Percentiles rank a stretch among this genome's conserved stretches.
Evolutionary conservation across 2,113 vertebrate species (phyloP).

Genomic region (Siphamia tubifer): DNA sequence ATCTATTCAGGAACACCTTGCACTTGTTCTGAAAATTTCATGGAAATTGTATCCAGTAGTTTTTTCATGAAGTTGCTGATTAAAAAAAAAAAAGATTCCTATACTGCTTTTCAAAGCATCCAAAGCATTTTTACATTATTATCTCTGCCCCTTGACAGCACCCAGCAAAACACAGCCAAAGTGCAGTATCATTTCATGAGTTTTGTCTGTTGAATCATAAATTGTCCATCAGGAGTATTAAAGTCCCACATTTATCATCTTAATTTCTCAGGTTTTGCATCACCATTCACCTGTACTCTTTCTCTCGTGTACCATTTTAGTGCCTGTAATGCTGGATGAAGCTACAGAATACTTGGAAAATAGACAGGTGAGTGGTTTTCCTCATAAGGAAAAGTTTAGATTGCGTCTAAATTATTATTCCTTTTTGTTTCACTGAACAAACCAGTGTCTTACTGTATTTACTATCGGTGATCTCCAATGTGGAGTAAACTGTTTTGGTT

Average conservation of each 20-base stretch:
- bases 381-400: neutral
- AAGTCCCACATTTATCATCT: neutral
- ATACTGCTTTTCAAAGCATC: too few relatives aligned
- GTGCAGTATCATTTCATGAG: too few relatives aligned
- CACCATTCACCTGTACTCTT: neutral
- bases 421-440: neutral
- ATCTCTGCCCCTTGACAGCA: too few relatives aligned
- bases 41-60: too few relatives aligned
- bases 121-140: too few relatives aligned
- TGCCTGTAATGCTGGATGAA: slow-evolving; percentile 97
- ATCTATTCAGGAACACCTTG: too few relatives aligned
- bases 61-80: too few relatives aligned
- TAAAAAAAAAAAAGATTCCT: too few relatives aligned
- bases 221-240: neutral
- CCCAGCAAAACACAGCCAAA: too few relatives aligned
- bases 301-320: slow-evolving; percentile 72
- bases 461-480: too few relatives aligned
- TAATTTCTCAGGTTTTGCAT: neutral
- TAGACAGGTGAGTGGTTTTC: slow-evolving; percentile 83
- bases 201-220: neutral
- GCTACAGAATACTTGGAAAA: slow-evolving; percentile 91
- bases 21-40: too few relatives aligned
- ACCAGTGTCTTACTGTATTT: too few relatives aligned
- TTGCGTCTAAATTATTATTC: neutral
- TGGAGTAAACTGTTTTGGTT: neutral